Conservation (phyloP, 1,140 invertebrate genomes). For the Drosophila malerkotliana region DNA sequence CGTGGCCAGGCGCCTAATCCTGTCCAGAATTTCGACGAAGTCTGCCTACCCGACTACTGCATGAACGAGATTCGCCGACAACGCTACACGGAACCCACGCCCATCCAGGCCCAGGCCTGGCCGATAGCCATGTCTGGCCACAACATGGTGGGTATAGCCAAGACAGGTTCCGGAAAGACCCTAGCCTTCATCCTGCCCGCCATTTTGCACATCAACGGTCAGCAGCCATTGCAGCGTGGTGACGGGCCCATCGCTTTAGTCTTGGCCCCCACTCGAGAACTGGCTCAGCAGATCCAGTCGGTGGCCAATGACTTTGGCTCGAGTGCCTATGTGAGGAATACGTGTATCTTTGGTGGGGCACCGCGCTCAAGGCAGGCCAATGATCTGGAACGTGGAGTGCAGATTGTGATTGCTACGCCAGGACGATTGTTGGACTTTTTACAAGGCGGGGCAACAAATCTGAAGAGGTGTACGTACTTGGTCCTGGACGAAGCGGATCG, state of each 20-base stretch:
- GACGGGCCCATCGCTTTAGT: slow-evolving; percentile 97
- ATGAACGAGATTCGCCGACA: slow-evolving; percentile 86
- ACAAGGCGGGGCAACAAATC: slow-evolving; percentile 93
- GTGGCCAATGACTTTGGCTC: slow-evolving; percentile 97
- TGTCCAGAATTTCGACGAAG: slow-evolving; percentile 91
- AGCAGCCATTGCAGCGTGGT: slow-evolving; percentile 88
- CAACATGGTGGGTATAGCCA: slow-evolving; percentile 96
- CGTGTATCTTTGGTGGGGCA: slow-evolving; percentile 97
- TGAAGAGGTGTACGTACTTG: slow-evolving; percentile 95
- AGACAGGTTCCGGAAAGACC: slow-evolving; percentile 95
- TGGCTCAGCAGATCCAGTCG: slow-evolving; percentile 98
- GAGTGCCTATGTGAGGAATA: slow-evolving; percentile 91
- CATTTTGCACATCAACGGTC: slow-evolving; percentile 97
- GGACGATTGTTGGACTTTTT: slow-evolving; percentile 97
- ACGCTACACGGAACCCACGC: slow-evolving; percentile 91
- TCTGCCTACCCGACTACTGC: slow-evolving; percentile 91
- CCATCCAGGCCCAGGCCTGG: slow-evolving; percentile 95
- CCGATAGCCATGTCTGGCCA: slow-evolving; percentile 95
- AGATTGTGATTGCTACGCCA: slow-evolving; percentile 97
- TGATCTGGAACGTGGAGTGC: slow-evolving; percentile 93
- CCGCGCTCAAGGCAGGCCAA: slow-evolving; percentile 93
- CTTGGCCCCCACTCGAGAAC: slow-evolving; percentile 96
- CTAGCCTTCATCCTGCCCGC: slow-evolving; percentile 91
- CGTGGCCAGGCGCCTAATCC: slow-evolving; percentile 91
- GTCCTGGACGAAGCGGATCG: slow-evolving; percentile 99